Evolutionary conservation across 1,140 invertebrate genomes (phyloP).

Genomic region (Hesperophylax magnus): DNA sequence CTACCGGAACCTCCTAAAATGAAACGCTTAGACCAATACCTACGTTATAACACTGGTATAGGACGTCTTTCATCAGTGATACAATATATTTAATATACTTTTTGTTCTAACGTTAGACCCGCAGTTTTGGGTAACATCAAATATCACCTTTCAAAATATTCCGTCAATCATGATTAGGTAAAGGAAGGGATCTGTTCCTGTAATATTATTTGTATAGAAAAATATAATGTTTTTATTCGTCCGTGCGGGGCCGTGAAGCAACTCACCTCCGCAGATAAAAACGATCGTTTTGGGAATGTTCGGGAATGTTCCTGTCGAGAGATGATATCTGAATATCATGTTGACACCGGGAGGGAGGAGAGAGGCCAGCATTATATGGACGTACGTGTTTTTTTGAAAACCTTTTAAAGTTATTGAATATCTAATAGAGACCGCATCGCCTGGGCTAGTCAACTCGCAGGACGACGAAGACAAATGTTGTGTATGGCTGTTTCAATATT

Average conservation of each 20-base stretch:
- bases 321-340: slow-evolving; percentile 58
- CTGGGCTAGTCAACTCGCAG: slow-evolving; percentile 32
- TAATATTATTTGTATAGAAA: too few species aligned
- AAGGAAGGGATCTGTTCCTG: not conserved
- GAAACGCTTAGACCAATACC: too few species aligned
- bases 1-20: too few species aligned
- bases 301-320: slow-evolving; percentile 47
- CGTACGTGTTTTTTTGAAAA: slow-evolving; percentile 59
- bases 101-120: too few species aligned
- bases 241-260: slow-evolving; percentile 24
- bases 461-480: slow-evolving; percentile 26
- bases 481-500: too few species aligned
- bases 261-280: slow-evolving; percentile 40
- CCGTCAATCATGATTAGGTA: slow-evolving; percentile 53
- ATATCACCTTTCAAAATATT: slow-evolving; percentile 17
- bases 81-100: too few species aligned
- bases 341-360: slow-evolving; percentile 54
- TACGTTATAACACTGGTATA: too few species aligned
- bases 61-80: too few species aligned
- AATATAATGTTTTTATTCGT: slow-evolving; percentile 48
- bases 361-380: slow-evolving; percentile 55
- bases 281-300: slow-evolving; percentile 44
- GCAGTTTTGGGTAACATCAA: too few species aligned
- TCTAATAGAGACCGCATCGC: slow-evolving; percentile 51
- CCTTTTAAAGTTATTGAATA: slow-evolving; percentile 59